A percentile compares a stretch with the other conserved stretches of the same genome.
phyloP scores from a whole-genome alignment of 2,888 invertebrate species.

The Lomographa bimaculata region DNA sequence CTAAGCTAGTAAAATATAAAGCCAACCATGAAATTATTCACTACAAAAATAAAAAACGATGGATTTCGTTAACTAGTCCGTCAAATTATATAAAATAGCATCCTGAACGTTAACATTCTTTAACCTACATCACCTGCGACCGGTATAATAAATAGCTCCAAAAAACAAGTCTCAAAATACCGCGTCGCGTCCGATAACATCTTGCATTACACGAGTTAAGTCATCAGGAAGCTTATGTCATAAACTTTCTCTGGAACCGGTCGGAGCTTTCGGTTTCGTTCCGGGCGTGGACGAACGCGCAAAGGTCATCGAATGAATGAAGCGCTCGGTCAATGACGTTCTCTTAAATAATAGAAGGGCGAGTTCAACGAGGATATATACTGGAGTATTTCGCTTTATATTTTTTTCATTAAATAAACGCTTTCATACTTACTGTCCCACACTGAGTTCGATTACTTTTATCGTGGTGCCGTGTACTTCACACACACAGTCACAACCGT shows the following conservation, averaged over 20 bases:
- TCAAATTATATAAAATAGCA: not conserved
- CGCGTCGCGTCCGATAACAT: slow-evolving; percentile 24
- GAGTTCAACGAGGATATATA: not conserved
- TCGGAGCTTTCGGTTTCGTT: slow-evolving; percentile 21
- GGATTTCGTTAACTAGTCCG: too few relatives aligned
- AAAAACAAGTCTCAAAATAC: slow-evolving; percentile 13
- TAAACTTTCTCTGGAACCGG: slow-evolving; percentile 20
- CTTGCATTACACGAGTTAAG: slow-evolving; percentile 25
- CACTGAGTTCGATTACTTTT: too few relatives aligned
- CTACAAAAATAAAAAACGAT: too few relatives aligned
- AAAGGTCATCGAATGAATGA: slow-evolving; percentile 18
- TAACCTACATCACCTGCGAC: slow-evolving; percentile 10
- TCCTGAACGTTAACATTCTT: slow-evolving; percentile 2
- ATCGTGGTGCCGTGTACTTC: too few relatives aligned
- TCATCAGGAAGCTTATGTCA: slow-evolving; percentile 24
- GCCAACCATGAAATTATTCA: too few relatives aligned
- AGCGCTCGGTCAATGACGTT: slow-evolving; percentile 18
- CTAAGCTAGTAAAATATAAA: too few relatives aligned
- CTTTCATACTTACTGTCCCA: too few relatives aligned
- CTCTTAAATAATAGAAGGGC: not conserved
- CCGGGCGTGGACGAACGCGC: slow-evolving; percentile 5
- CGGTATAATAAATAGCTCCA: too few relatives aligned
- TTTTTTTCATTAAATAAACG: too few relatives aligned
- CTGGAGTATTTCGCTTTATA: not conserved
- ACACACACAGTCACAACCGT: too few relatives aligned